Base-by-base conservation (phyloP, 2,797 vertebrate species). In the Podarcis lilfordi region DNA sequence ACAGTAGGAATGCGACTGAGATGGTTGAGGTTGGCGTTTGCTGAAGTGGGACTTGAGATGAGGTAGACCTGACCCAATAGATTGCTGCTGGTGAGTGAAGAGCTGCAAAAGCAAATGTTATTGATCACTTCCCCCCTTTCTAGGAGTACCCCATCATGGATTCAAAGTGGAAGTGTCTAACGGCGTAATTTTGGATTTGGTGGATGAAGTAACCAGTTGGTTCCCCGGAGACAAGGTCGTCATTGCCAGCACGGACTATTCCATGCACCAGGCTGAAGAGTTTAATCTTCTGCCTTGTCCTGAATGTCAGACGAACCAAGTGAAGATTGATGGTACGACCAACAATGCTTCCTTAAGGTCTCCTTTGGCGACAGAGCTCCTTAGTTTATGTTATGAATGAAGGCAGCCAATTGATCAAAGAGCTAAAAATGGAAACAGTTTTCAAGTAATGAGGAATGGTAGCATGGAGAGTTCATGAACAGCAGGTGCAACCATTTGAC, bases 291-390 rank as follows among this genome's bases (percentile, higher is more conserved):
- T 97, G 40, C 93, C 92, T 85, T 97, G 97, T 85, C 94, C 93
- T 71, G 92, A 96, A 86, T 98, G 98, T 78, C 77, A 93, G 77
- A 64, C 87, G 81, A 97, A 97, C 91, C 98, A 98, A 95, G 96
- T 98, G 91, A 98, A 97, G 94, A 98, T 98, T 40, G 96, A 98
- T 96, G 98, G 98, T 98, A 96, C 15, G 91, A 80, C 4, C 55
- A 15, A 2, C 21, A 32, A 4, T 55, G 10, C 82, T 13, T 83
- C 29, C 1, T 0, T 64, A 71, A 55, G n/a, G 11, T 32, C 25
- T 74, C 13, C 29, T 68, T 77, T 72, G 66, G 4, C 59, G 9
- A 61, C 37, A 59, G 13, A 27, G 32, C 17, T 1, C 7, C n/a
- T n/a, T 2, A 40, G 13, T 40, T 29, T 59, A 17, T 43, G n/a